A percentile compares a stretch with the other conserved stretches of the same genome.
Evolutionary conservation across 2,113 vertebrate species (phyloP).

Genomic region (Petrocephalus microphthalmus): DNA sequence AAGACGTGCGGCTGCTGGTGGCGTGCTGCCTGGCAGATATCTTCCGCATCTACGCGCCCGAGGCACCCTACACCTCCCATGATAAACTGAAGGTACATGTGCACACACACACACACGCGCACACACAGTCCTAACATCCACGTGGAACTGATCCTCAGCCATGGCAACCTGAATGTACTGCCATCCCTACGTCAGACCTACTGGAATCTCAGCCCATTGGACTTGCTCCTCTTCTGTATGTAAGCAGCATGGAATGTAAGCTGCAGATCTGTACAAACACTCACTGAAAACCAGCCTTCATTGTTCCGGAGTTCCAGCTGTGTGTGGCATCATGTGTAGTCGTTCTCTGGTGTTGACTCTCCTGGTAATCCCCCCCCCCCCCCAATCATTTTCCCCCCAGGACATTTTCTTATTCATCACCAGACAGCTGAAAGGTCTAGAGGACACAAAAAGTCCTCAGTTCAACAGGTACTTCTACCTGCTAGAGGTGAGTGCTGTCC

Average conservation of each 20-base stretch:
- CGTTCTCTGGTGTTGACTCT: background rate
- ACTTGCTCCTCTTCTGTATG: background rate
- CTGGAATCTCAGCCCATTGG: background rate
- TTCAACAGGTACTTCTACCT: conserved; percentile 99
- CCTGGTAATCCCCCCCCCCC: background rate
- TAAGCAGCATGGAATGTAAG: background rate
- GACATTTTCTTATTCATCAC: conserved; percentile 99
- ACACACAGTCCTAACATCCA: background rate
- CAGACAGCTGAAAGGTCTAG: conserved; percentile 94
- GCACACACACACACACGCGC: background rate
- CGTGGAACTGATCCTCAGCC: background rate
- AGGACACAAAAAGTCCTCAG: conserved; percentile 97
- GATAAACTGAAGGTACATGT: conserved; percentile 92
- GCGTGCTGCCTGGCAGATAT: conserved; percentile 98
- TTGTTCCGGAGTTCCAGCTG: background rate
- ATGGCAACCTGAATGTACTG: background rate
- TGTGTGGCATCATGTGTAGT: background rate
- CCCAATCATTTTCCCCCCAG: conserved; percentile 56
- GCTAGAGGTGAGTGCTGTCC: conserved; percentile 76
- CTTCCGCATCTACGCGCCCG: conserved; percentile 97
- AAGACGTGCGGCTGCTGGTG: conserved; percentile 94
- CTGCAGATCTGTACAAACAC: background rate
- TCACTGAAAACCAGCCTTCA: background rate
- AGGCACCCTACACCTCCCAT: conserved; percentile 97
- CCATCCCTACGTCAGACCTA: background rate